These are phyloP conservation scores for Pachymerium ferrugineum DNA, from an alignment of 2,888 invertebrate species.

Conservation along the genomic window DNA sequence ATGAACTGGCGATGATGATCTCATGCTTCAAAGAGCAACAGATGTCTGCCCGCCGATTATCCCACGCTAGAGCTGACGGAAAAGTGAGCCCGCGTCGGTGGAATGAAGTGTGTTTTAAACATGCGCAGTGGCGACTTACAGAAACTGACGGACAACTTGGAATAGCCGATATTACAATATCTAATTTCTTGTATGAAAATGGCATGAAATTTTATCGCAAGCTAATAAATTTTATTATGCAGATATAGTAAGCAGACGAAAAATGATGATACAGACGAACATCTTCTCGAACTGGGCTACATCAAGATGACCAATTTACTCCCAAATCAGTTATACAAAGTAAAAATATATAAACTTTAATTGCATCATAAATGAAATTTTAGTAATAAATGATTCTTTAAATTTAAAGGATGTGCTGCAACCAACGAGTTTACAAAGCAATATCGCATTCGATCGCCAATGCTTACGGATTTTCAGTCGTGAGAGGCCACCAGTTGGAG, in stretches of 20 bases:
- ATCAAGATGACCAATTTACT: conserved; percentile 90
- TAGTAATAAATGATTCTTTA: background rate
- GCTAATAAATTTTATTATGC: conserved; percentile 34
- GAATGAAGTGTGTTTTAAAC: conserved; percentile 95
- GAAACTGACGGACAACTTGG: conserved; percentile 97
- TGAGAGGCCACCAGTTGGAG: conserved; percentile 95
- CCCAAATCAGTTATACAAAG: conserved; percentile 85
- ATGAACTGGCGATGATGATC: conserved; percentile 91
- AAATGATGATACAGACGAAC: conserved; percentile 95
- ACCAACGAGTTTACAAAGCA: conserved; percentile 71
- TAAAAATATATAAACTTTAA: conserved; percentile 38
- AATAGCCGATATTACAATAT: conserved; percentile 89
- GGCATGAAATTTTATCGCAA: background rate
- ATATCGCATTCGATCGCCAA: conserved; percentile 86
- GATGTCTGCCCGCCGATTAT: conserved; percentile 52
- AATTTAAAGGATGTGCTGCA: conserved; percentile 62
- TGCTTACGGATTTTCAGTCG: conserved; percentile 89
- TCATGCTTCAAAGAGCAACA: conserved; percentile 83
- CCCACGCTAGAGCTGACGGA: conserved; percentile 54
- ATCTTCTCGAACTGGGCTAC: conserved; percentile 91
- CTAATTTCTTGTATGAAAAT: conserved; percentile 84
- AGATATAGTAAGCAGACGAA: conserved; percentile 93
- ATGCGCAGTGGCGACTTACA: conserved; percentile 95
- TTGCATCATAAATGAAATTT: background rate
- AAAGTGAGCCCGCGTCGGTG: conserved; percentile 65